Conservation (phyloP, 2,797 vertebrate species). For the Mormyrops boulengeri region DNA sequence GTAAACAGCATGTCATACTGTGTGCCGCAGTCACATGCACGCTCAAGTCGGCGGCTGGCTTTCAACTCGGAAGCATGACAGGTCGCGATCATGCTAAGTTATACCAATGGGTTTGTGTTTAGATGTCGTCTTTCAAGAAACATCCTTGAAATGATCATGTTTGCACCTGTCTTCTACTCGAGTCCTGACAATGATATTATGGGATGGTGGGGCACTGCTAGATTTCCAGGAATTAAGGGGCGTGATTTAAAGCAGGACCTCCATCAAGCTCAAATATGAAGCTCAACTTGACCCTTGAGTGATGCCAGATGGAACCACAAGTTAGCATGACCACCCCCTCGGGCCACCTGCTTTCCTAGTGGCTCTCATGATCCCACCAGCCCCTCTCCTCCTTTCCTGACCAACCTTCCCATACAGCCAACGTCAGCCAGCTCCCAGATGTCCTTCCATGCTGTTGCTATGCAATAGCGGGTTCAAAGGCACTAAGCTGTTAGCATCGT, state of each 20-base stretch:
- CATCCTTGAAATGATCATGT: background rate
- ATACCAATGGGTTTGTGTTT: background rate
- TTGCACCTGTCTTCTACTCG: background rate
- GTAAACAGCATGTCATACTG: background rate
- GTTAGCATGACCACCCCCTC: background rate
- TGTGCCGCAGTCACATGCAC: too few species aligned
- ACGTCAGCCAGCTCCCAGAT: background rate
- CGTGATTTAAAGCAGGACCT: background rate
- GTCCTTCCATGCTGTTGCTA: background rate
- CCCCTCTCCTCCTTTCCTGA: background rate
- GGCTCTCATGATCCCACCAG: background rate
- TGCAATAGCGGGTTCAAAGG: background rate
- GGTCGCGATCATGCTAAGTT: background rate
- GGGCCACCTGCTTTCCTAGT: background rate
- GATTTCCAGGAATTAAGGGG: too few species aligned
- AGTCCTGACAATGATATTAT: background rate
- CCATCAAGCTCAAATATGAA: background rate
- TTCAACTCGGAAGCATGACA: background rate
- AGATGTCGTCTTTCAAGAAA: background rate
- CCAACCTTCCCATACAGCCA: background rate
- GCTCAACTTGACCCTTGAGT: background rate
- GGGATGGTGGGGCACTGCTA: background rate
- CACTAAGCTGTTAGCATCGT: background rate
- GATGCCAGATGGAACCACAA: background rate
- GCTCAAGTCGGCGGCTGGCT: background rate